phyloP scores from a whole-genome alignment of 1,140 invertebrate genomes.

The Cecropterus lyciades region DNA sequence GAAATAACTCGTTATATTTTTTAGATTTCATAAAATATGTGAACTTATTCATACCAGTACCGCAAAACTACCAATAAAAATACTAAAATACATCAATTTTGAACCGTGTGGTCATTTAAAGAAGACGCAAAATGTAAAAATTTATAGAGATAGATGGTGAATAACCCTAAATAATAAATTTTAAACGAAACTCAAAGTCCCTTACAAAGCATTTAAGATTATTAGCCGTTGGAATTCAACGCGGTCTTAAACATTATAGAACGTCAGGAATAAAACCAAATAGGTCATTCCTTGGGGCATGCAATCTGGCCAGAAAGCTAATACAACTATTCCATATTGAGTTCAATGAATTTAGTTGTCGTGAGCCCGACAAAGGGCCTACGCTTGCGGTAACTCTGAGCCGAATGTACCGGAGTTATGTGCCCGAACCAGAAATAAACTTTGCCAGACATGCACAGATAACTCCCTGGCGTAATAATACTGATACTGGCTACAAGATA shows the following conservation, averaged over 20 bases:
- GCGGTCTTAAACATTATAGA: conserved; percentile 21
- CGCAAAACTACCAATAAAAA: no score
- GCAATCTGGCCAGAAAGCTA: conserved; percentile 36
- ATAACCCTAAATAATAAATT: no score
- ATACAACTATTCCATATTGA: conserved; percentile 38
- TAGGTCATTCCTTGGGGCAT: conserved; percentile 30
- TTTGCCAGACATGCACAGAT: conserved; percentile 44
- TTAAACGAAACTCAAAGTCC: neutral
- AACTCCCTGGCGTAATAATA: conserved; percentile 36
- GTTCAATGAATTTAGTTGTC: conserved; percentile 48
- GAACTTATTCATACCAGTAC: no score
- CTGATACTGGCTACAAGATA: conserved; percentile 16
- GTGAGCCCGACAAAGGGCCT: conserved; percentile 41
- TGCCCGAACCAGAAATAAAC: conserved; percentile 49
- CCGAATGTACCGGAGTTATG: conserved; percentile 41
- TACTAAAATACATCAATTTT: no score
- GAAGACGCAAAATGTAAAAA: no score
- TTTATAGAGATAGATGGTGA: no score
- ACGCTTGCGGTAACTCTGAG: conserved; percentile 40
- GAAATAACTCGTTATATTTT: no score
- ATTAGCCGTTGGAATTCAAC: conserved; percentile 5
- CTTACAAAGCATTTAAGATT: neutral
- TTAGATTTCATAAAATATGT: no score
- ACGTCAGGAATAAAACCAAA: conserved; percentile 29
- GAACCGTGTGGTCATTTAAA: no score